Evolutionary conservation across 2,797 vertebrate species (phyloP), one percentile per base, ranked within the genome.

Genomic region (Podarcis siculus): DNA sequence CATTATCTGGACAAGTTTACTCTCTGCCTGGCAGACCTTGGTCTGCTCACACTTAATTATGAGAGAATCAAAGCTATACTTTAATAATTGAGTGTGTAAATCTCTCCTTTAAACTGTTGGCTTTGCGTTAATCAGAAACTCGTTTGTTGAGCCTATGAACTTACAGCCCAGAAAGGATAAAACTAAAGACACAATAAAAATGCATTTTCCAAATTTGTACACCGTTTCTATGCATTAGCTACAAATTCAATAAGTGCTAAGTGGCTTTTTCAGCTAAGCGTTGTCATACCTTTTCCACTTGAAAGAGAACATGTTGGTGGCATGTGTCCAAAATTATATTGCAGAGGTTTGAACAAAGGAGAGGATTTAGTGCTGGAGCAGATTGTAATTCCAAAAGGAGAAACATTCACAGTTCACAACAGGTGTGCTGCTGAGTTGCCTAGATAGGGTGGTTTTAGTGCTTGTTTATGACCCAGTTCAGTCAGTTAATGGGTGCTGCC

Each of bases 171-270:
- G 86, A 89, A 23, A 5, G 1, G 1, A 1, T 10, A 1, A 1
- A 5, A 9, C 12, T 81, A 90, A 94, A 85, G 58, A 58, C 45
- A 86, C 76, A 39, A 45, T 81, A 91, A 87, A 55, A 92, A 87
- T 89, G 86, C 32, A 37, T 90, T 93, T 94, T 75, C 92, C 45
- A 91, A 85, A 86, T 93, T 91, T 19, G 8, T 32, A 58, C 55
- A 13, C 79, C 92, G 79, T 91, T 91, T 87, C 90, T 92, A 37
- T 88, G 73, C 71, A 80, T 93, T 86, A 93, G 90, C 83, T 86
- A 83, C 86, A 90, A 88, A 92, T 93, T 89, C 87, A 92, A 90
- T 91, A 94, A 92, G 90, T 89, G 90, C 78, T 90, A 93, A 95
- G 91, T 89, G 93, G 88, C 91, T 91, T 89, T 95, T 95, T 93